Evolutionary conservation across 2,888 invertebrate genomes (phyloP), one percentile per base, ranked within the genome.

Genomic region (Siphonodentalium dalli): DNA sequence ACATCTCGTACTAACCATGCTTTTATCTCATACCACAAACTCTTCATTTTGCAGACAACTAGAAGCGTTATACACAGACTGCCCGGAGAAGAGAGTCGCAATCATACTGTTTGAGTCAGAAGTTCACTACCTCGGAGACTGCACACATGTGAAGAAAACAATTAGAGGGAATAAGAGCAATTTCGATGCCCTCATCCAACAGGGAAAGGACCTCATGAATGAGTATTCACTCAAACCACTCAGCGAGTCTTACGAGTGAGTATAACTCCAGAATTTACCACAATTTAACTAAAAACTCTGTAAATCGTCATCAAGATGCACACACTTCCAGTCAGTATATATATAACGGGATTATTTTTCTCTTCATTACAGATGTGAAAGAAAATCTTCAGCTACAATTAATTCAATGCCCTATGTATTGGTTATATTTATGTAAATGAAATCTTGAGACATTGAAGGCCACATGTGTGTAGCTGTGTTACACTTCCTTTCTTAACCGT

Each of bases 1-100:
- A n/a, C n/a, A n/a, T n/a, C n/a, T n/a, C n/a, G n/a, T n/a, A n/a
- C n/a, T n/a, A n/a, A 11, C 9, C n/a, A n/a, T 37, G 15, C 15
- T 1, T 18, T n/a, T 21, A 3, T 43, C 27, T 15, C 15, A 34
- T 3, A 38, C 11, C 2, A 27, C 28, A 11, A n/a, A 15, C 35
- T n/a, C 34, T 46, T 26, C 9, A 13, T 28, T 35, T 39, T 51
- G 3, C 65, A 77, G 77, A 45, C 74, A 74, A 42, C 43, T 74
- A 33, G 74, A 76, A 50, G 61, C 69, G 29, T 49, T 76, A 38
- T 64, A 71, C 33, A 49, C 66, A 8, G 75, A 75, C 40, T 46
- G 69, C 11, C 74, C 73, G 9, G 65, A 71, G n/a, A 72, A 71
- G 38, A 58, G 61, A 42, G 70, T 76, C 23, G 66, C 69, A 31